Evolutionary conservation across 2,888 invertebrate species (phyloP).

Genomic region (Acronicta aceris): DNA sequence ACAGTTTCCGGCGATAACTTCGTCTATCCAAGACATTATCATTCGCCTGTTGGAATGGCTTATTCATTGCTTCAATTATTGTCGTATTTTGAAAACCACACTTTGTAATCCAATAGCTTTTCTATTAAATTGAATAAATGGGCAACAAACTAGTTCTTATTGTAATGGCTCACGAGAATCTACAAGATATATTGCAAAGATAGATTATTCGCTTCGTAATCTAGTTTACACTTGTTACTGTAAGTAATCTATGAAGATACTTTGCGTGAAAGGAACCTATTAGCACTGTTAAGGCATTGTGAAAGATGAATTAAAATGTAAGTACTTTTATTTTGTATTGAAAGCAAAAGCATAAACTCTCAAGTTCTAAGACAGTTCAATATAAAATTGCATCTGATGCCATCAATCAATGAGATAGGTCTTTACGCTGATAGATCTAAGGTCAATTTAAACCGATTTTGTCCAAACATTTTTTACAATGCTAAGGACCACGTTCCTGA

Average conservation of each 20-base stretch:
- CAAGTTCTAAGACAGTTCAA: neutral
- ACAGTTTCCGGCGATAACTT: conserved; percentile 35
- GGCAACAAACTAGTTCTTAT: neutral
- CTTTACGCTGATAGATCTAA: conserved; percentile 20
- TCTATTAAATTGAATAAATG: conserved; percentile 16
- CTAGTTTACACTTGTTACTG: no score
- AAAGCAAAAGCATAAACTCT: no score
- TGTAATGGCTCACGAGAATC: neutral
- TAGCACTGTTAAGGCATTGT: no score
- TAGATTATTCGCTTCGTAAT: no score
- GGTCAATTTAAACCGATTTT: conserved; percentile 13
- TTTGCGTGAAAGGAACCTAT: no score
- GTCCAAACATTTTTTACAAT: conserved; percentile 2
- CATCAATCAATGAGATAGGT: conserved; percentile 11
- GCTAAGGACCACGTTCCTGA: neutral
- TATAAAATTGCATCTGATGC: conserved; percentile 4
- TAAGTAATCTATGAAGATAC: no score
- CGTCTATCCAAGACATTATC: conserved; percentile 34
- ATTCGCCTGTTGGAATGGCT: conserved; percentile 33
- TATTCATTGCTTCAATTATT: conserved; percentile 15
- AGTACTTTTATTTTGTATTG: no score
- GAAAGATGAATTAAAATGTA: no score
- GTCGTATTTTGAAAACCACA: conserved; percentile 10
- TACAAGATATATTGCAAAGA: neutral
- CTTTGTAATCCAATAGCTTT: conserved; percentile 19